These are phyloP conservation scores for Chrysemys picta DNA, from an alignment of 2,113 vertebrate genomes.

Conservation along the genomic window DNA sequence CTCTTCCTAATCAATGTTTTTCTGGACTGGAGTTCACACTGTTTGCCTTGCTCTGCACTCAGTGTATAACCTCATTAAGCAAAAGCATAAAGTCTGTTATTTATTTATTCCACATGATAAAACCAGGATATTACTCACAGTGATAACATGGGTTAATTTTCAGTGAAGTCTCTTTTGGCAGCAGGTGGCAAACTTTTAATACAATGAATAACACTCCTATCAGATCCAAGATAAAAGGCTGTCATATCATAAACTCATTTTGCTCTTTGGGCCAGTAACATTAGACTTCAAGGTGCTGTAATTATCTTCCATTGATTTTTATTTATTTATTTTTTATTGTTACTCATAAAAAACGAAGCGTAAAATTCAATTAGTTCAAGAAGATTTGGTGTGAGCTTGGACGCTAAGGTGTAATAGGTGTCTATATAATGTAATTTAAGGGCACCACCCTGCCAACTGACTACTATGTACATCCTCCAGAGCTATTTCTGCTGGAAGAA, in stretches of 20 bases:
- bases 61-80: constrained; percentile 58
- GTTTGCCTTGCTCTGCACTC: constrained; percentile 37
- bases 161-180: constrained; percentile 64
- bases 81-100: constrained; percentile 39
- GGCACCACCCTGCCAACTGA: neutral
- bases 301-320: constrained; percentile 29
- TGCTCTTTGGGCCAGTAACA: neutral
- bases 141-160: constrained; percentile 53
- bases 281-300: constrained; percentile 31
- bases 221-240: constrained; percentile 68
- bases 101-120: constrained; percentile 74
- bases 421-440: neutral
- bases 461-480: rapidly evolving
- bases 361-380: constrained; percentile 58
- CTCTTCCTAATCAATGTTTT: neutral
- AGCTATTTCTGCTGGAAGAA: neutral
- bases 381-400: neutral
- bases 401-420: too few relatives aligned
- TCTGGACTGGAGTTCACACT: neutral
- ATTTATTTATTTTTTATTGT: constrained; percentile 51
- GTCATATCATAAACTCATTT: constrained; percentile 42
- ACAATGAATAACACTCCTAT: constrained; percentile 16
- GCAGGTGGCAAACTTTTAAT: constrained; percentile 58
- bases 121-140: constrained; percentile 71
- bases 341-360: constrained; percentile 61